phyloP scores from a whole-genome alignment of 2,888 invertebrate genomes.

The Zeuzera pyrina region DNA sequence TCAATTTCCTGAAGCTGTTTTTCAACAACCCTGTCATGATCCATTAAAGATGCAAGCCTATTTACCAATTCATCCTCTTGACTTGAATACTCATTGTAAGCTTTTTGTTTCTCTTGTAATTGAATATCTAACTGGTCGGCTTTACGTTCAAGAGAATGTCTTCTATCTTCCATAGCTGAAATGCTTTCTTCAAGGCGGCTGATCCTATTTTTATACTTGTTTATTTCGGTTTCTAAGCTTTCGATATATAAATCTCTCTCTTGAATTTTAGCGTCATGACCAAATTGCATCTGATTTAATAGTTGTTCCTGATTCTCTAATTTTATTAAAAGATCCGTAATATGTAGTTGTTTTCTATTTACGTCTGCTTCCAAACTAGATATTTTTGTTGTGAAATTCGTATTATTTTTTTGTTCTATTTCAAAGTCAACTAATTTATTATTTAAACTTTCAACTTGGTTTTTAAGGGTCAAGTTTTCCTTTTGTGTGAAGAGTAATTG shows the following conservation, averaged over 20 bases:
- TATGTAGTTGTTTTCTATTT: slow-evolving; percentile 45
- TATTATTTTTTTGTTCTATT: slow-evolving; percentile 53
- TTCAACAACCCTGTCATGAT: slow-evolving; percentile 76
- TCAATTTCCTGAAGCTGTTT: slow-evolving; percentile 75
- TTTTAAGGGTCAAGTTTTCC: slow-evolving; percentile 34
- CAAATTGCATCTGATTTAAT: slow-evolving; percentile 50
- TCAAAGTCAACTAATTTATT: slow-evolving; percentile 55
- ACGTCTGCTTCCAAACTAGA: slow-evolving; percentile 48
- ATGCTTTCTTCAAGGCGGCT: slow-evolving; percentile 78
- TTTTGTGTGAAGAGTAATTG: slow-evolving; percentile 34
- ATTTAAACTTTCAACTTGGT: slow-evolving; percentile 43
- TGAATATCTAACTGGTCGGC: slow-evolving; percentile 75
- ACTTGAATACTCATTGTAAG: slow-evolving; percentile 72
- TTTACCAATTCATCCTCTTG: slow-evolving; percentile 76
- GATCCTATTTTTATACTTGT: slow-evolving; percentile 76
- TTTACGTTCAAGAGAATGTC: slow-evolving; percentile 73
- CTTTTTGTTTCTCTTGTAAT: slow-evolving; percentile 72
- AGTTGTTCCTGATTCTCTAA: slow-evolving; percentile 43
- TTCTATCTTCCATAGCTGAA: slow-evolving; percentile 73
- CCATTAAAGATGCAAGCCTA: slow-evolving; percentile 74
- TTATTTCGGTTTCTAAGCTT: slow-evolving; percentile 78
- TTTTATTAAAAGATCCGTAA: slow-evolving; percentile 40
- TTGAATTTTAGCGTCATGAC: slow-evolving; percentile 79
- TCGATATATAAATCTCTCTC: slow-evolving; percentile 84
- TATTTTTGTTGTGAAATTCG: slow-evolving; percentile 49